Evolutionary conservation across 2,113 vertebrate genomes (phyloP).

Genomic region (Vanacampus margaritifer): DNA sequence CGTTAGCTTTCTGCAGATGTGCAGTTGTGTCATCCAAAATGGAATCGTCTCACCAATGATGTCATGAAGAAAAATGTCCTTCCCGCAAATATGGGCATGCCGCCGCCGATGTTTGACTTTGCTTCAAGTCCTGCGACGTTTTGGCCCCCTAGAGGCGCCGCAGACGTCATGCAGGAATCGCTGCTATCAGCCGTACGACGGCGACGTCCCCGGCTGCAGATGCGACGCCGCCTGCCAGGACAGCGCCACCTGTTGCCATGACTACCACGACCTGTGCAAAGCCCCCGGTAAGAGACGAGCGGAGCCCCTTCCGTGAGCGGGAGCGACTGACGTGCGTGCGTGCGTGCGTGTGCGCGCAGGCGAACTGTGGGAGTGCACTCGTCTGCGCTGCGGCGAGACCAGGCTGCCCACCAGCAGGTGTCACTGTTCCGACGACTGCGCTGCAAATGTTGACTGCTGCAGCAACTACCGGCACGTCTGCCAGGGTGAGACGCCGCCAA

Average conservation of each 20-base stretch:
- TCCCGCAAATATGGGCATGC: too few species aligned
- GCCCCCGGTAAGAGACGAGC: neutral
- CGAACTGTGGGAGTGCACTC: conserved; percentile 6
- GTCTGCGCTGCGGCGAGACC: conserved; percentile 3
- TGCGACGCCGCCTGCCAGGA: neutral
- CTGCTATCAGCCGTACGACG: conserved; percentile 1
- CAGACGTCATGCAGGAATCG: neutral
- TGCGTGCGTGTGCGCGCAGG: neutral
- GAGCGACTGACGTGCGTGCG: too few species aligned
- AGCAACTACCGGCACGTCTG: conserved; percentile 4
- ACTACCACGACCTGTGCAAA: conserved; percentile 12
- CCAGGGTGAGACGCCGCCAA: conserved; percentile 3
- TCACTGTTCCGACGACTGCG: conserved; percentile 7
- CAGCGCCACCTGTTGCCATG: neutral
- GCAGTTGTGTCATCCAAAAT: too few species aligned
- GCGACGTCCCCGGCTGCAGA: neutral
- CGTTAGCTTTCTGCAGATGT: too few species aligned
- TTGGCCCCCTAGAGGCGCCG: neutral
- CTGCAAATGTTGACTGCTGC: neutral
- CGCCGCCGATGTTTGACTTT: too few species aligned
- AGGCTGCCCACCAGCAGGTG: conserved; percentile 7
- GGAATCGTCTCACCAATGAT: too few species aligned
- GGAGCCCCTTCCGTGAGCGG: too few species aligned
- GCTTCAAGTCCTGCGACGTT: neutral
- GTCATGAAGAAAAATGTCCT: too few species aligned